Base-by-base conservation (phyloP, 2,113 vertebrate species). In the Datnioides undecimradiatus region DNA sequence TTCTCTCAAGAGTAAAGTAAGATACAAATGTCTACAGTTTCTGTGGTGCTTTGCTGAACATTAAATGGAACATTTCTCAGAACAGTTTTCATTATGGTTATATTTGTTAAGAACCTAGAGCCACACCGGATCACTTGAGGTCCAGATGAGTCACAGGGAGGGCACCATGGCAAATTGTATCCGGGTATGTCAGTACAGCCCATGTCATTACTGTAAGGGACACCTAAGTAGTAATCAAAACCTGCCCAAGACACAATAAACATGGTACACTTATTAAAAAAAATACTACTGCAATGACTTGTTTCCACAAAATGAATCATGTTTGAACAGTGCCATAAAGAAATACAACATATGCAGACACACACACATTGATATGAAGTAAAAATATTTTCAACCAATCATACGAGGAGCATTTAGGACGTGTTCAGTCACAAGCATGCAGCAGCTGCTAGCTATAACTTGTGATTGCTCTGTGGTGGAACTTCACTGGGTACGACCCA, bases 151-250 rank as follows among this genome's bases (percentile, higher is more conserved):
- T 94, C 90, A 89, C 98, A 99, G 1, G 96, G 91, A 0, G 84
- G 92, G 63, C 97, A 98, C 25, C 90, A 93, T 0, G 98, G 98
- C 29, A 94, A 34, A 89, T 99, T 88, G 73, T 95, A 97, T 29
- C 98, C 97, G 0, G 97, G 97, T 21, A 5, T 80, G 54, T 99
- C 98, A 0, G 96, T 97, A 72, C 98, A 99, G 87, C 98, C 98
- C 98, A 99, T 99, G 73, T 99, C 98, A 0, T 98, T 96, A 86
- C 98, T 99, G 83, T 98, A 99, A 1, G 98, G 98, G 67, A 99
- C 95, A 23, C 98, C 98, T 0, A 96, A 94, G 91, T 96, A 99
- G 88, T 96, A 97, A 70, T 97, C 95, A 0, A 99, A 99, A n/a
- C 98, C 98, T 99, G 92, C 14, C n/a, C 41, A 62, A 67, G 49